These are phyloP conservation scores for Henicopernis longicauda DNA, from an alignment of 2,113 vertebrate species.

Conservation along the genomic window DNA sequence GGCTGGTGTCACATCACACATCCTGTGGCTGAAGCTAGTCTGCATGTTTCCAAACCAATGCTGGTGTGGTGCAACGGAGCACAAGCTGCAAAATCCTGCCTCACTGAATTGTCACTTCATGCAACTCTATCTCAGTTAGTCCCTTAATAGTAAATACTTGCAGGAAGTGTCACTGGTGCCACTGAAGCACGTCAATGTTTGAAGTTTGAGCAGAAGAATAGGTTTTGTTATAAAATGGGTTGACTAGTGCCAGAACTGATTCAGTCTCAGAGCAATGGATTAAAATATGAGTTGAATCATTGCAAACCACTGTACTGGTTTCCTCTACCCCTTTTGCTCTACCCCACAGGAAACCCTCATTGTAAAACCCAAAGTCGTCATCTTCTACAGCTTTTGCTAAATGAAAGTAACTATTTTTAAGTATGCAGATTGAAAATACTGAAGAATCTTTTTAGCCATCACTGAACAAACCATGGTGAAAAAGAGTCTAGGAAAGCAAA, in stretches of 20 bases:
- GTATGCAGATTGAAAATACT: neutral
- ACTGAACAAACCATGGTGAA: neutral
- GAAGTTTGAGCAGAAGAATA: neutral
- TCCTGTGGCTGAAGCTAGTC: neutral
- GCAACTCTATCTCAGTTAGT: neutral
- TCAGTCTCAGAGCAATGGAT: neutral
- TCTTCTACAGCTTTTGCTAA: neutral
- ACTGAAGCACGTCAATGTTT: neutral
- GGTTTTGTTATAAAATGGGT: neutral
- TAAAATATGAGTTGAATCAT: neutral
- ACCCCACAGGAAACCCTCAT: neutral
- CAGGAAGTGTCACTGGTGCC: neutral
- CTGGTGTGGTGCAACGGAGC: neutral
- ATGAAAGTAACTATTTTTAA: neutral
- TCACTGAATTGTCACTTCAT: neutral
- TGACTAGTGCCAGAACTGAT: neutral
- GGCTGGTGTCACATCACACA: neutral
- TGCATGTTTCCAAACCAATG: rapidly evolving
- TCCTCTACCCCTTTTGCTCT: neutral
- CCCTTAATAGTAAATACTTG: neutral
- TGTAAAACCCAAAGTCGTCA: neutral
- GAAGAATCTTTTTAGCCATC: neutral
- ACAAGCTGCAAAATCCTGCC: neutral
- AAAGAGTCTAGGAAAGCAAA: neutral
- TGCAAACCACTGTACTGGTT: neutral